A percentile compares a stretch with the other conserved stretches of the same genome.
phyloP scores from a whole-genome alignment of 2,888 invertebrate species.

The Notodonta dromedarius region DNA sequence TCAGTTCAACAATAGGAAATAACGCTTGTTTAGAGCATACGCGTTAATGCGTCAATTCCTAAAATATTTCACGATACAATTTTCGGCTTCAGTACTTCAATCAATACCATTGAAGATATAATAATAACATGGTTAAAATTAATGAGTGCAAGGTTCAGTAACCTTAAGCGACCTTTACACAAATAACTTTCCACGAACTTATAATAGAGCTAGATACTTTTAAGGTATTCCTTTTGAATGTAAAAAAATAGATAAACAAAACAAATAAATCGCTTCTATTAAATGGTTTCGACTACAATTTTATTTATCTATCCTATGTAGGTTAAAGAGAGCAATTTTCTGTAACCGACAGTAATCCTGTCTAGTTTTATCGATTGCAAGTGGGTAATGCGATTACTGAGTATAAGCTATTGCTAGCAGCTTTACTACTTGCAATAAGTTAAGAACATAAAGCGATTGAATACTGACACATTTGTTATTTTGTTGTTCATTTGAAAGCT shows the following conservation, averaged over 20 bases:
- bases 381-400: conserved; percentile 71
- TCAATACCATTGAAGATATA: too few species aligned
- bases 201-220: too few species aligned
- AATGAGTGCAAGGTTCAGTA: too few species aligned
- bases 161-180: too few species aligned
- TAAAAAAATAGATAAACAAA: too few species aligned
- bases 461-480: conserved; percentile 2
- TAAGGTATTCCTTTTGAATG: too few species aligned
- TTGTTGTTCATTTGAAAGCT: neutral
- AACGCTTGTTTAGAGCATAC: conserved; percentile 21
- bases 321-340: conserved; percentile 21
- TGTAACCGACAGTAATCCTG: conserved; percentile 57
- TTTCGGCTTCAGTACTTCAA: neutral
- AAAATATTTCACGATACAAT: neutral
- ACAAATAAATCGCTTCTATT: too few species aligned
- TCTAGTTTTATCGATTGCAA: conserved; percentile 65
- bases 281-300: too few species aligned
- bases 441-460: conserved; percentile 32
- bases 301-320: too few species aligned
- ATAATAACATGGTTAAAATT: too few species aligned
- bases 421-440: conserved; percentile 45
- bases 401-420: conserved; percentile 53
- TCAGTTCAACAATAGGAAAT: conserved; percentile 36
- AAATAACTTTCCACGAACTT: too few species aligned
- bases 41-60: conserved; percentile 11